Base-by-base conservation (phyloP, 1,140 invertebrate genomes). In the Zaprionus inermis region DNA sequence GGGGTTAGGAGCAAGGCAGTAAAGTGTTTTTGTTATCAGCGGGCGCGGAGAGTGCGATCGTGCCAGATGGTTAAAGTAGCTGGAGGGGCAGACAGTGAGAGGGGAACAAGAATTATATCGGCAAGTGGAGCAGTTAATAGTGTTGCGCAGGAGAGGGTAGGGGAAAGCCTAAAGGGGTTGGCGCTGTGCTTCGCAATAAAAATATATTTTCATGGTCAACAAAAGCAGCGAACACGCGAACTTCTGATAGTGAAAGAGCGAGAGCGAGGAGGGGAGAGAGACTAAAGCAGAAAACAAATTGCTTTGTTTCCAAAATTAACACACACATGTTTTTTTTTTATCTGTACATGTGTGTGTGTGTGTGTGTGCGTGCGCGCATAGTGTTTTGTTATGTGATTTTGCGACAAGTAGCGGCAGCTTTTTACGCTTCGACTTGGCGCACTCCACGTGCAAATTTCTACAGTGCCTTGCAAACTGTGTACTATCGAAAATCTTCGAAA, bases 271-370 rank as follows among this genome's bases (percentile, higher is more conserved):
- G 36, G 12, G 34, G 36, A 63, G 61, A 44, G 46, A 81, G 77
- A 81, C 78, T 81, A 81, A 77, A 81, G 72, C 76, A 81, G 72
- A 58, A 77, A 80, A 57, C 4, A 46, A 20, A 55, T 78, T 67
- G 77, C 76, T 79, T 79, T 79, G 77, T 79, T 52, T 70, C 70
- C 49, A 79, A 74, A 79, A 74, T 78, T 51, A 66, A 65, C 58
- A 77, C 44, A 79, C 70, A 54, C 18, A 57, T 4, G 3, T 28
- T 3, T 28, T 3, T 3, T 28, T 28, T 28, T 28, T 28, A 28
- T 28, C 24, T 28, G n/a, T n/a, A 28, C 24, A 4, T 5, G 24
- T 28, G 24, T 28, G 24, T 28, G 24, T 28, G 24, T 28, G 41
- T 20, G 7, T 46, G 16, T 18, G 9, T 18, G 41, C 18, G 41